phyloP scores from a whole-genome alignment of 2,113 vertebrate genomes.

The Saimiri boliviensis region DNA sequence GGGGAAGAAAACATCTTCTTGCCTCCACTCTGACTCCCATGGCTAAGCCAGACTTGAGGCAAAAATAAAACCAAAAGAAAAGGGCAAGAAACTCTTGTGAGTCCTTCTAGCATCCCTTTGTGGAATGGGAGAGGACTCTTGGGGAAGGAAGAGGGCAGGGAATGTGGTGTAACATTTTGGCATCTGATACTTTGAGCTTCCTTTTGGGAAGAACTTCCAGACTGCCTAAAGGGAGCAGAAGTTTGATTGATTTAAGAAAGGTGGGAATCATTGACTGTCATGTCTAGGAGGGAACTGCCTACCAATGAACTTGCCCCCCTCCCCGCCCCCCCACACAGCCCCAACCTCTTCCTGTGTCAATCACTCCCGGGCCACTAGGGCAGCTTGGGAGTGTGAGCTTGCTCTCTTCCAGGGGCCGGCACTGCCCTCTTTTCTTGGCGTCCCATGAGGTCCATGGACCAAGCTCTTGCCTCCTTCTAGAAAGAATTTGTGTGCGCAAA shows the following conservation, averaged over 20 bases:
- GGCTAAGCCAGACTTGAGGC: neutral
- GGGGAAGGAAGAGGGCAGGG: neutral
- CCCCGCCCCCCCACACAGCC: accelerated
- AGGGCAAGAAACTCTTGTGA: neutral
- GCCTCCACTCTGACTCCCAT: neutral
- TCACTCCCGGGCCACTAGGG: neutral
- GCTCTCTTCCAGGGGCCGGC: neutral
- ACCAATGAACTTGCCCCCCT: neutral
- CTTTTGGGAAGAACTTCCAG: neutral
- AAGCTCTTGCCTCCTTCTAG: neutral
- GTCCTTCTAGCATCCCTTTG: neutral
- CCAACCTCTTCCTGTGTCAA: accelerated
- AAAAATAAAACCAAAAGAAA: conserved; percentile 47
- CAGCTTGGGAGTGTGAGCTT: neutral
- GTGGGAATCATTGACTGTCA: neutral
- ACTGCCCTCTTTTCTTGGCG: neutral
- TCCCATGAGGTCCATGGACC: neutral
- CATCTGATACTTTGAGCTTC: neutral
- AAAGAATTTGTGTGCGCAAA: neutral
- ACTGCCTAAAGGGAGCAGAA: neutral
- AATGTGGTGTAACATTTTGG: neutral
- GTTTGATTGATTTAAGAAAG: neutral
- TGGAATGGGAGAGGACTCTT: neutral
- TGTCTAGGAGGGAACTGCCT: neutral
- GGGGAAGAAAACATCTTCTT: neutral